Evolutionary conservation across 2,113 vertebrate species (phyloP), one percentile per base, ranked within the genome.

Genomic region (Rattus rattus): DNA sequence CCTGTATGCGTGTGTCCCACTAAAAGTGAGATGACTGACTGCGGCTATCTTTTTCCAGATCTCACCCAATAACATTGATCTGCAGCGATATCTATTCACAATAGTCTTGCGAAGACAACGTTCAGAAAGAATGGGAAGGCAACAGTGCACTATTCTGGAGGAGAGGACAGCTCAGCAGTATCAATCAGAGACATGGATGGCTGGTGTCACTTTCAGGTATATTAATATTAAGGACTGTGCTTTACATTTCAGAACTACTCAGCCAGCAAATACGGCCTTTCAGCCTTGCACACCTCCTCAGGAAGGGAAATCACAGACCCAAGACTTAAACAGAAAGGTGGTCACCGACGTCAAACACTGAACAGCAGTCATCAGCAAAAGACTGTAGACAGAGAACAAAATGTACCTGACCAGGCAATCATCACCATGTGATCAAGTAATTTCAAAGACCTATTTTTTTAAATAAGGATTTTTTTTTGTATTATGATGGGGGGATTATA

Each of bases 11-110:
- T 97, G 84, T 90, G 69, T 97, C 97, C 85, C 97, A 96, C 92
- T 97, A 95, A 97, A 94, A 97, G 97, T 97, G 67, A 28, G 83
- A 95, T 96, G 97, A 93, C 96, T 98, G n/a, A 89, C 92, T 98
- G 97, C 94, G 97, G 98, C 98, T 97, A 92, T 98, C 98, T 98
- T 98, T 98, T 98, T 98, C 96, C 97, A 98, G 98, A 98, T 98
- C 98, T 92, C 95, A 96, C 97, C 97, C 97, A 98, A 98, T 98
- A 98, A 98, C 96, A 97, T 96, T 98, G 98, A 99, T 98, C 98
- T 98, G 98, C 96, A 79, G 96, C 97, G 97, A 98, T 98, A 97
- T 97, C 98, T 98, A 30, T 92, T 98, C 95, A 98, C 97, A 97
- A 98, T 98, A 97, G 81, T 90, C 95, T 97, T 98, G 98, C 96